phyloP scores from a whole-genome alignment of 2,888 invertebrate genomes.

The Eupithecia dodoneata region DNA sequence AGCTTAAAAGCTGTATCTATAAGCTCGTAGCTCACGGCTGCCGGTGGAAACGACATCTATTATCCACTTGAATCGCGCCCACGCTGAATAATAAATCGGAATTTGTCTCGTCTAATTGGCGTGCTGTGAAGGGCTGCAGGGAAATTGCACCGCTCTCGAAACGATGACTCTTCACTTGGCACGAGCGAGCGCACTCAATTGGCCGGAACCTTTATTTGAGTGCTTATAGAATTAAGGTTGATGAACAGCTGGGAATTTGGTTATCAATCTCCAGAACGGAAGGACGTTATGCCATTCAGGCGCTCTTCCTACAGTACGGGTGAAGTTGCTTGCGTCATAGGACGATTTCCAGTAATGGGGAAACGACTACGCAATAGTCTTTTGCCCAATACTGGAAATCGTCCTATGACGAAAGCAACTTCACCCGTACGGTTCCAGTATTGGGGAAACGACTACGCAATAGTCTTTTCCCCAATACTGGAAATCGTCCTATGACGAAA shows the following conservation, averaged over 20 bases:
- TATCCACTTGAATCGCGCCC: conserved; percentile 65
- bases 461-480: not conserved
- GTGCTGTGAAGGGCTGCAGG: conserved; percentile 66
- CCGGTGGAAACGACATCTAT: conserved; percentile 56
- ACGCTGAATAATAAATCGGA: conserved; percentile 72
- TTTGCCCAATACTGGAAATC: not conserved
- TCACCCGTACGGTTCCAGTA: not conserved
- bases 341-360: not conserved
- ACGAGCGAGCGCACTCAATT: conserved; percentile 57
- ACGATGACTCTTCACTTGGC: conserved; percentile 61
- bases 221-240: conserved; percentile 4
- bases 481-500: not conserved
- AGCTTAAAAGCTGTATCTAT: conserved; percentile 5
- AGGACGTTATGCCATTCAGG: not conserved
- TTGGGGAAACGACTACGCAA: no score
- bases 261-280: not conserved
- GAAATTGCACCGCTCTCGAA: conserved; percentile 70
- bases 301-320: not conserved
- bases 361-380: not conserved
- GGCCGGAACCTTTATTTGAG: conserved; percentile 63
- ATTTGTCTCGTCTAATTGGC: conserved; percentile 77
- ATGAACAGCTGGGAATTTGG: not conserved
- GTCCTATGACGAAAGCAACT: not conserved
- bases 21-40: conserved; percentile 41
- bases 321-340: not conserved